Evolutionary conservation across 2,888 invertebrate species (phyloP).

Genomic region (Pollenia labialis): DNA sequence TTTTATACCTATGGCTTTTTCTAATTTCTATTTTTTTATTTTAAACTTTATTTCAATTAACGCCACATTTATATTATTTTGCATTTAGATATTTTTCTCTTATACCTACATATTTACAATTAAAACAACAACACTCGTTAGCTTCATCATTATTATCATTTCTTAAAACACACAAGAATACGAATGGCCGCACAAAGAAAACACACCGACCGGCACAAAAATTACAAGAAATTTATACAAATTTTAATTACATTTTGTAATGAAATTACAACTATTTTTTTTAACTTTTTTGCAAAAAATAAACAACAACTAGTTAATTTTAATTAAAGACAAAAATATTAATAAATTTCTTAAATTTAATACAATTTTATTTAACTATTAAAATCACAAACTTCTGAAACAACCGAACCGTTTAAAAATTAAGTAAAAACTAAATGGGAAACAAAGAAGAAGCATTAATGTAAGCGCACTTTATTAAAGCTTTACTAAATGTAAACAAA

Average conservation of each 20-base stretch:
- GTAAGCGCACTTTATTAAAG: no score
- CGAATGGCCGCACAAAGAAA: slow-evolving; percentile 3
- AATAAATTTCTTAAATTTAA: neutral
- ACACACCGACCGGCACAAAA: slow-evolving; percentile 7
- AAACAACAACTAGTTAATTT: neutral
- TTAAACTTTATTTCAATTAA: no score
- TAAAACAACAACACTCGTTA: no score
- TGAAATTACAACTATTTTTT: neutral
- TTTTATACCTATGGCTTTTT: neutral
- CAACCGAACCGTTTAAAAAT: neutral
- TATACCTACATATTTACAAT: no score
- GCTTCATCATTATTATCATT: no score
- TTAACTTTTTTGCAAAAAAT: neutral
- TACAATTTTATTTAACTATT: neutral
- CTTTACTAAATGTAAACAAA: no score
- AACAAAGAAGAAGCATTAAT: no score
- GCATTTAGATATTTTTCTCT: no score
- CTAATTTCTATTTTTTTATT: no score
- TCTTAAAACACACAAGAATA: neutral
- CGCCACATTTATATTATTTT: no score
- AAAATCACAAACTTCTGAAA: no score
- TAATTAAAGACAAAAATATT: neutral
- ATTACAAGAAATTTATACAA: neutral
- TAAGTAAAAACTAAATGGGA: no score
- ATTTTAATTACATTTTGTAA: neutral